Percentiles rank a stretch among this genome's conserved stretches.
phyloP scores from a whole-genome alignment of 1,140 invertebrate species.

The Cherax quadricarinatus region DNA sequence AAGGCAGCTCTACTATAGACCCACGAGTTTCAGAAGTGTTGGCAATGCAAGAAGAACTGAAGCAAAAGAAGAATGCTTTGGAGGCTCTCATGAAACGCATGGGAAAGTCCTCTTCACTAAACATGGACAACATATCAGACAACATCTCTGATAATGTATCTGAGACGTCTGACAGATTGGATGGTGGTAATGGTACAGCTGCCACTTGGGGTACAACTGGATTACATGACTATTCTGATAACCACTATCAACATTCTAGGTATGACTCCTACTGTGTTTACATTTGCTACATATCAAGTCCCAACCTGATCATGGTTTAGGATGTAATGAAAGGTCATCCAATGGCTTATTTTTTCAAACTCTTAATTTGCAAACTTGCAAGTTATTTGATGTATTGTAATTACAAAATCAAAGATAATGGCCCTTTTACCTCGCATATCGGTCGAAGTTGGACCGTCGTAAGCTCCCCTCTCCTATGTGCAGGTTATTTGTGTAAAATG shows the following conservation, averaged over 20 bases:
- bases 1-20: constrained; percentile 19
- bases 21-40: constrained; percentile 57
- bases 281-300: too few species aligned
- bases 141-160: constrained; percentile 58
- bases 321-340: too few species aligned
- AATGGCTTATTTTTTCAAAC: too few species aligned
- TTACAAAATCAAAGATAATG: too few species aligned
- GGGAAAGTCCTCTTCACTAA: constrained; percentile 69
- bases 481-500: too few species aligned
- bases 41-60: constrained; percentile 63
- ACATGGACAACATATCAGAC: constrained; percentile 69
- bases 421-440: too few species aligned
- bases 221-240: constrained; percentile 55
- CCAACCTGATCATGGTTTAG: too few species aligned
- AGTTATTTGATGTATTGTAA: too few species aligned
- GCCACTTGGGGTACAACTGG: constrained; percentile 47
- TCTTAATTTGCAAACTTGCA: too few species aligned
- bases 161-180: background rate
- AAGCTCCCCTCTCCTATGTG: too few species aligned
- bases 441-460: too few species aligned
- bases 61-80: constrained; percentile 67
- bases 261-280: background rate
- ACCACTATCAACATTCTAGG: constrained; percentile 59
- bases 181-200: constrained; percentile 16
- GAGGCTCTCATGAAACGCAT: constrained; percentile 69